Base-by-base conservation (phyloP, 1,140 invertebrate genomes). In the Bombus turneri region DNA sequence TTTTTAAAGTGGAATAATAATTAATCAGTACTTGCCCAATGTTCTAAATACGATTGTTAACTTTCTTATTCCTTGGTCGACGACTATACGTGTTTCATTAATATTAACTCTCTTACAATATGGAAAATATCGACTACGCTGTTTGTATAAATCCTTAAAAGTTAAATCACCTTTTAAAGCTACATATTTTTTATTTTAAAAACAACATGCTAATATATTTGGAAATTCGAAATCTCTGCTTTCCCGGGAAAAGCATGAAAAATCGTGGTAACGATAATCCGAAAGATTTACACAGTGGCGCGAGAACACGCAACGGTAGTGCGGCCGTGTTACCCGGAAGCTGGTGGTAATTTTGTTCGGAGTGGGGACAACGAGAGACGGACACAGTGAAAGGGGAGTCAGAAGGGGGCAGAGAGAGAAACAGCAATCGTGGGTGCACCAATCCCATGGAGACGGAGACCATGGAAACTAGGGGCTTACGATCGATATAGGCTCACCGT, bases 361-460 rank as follows among this genome's bases (percentile, higher is more conserved):
- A 25, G 47, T 83, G 31, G 64, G 41, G 13, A 22, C 57, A 71
- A 57, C 37, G 82, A 64, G 59, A 43, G 80, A 37, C 39, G 41
- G n/a, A 62, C 39, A 59, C 10, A 75, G 71, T 47, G 81, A 74
- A 22, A 80, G 57, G 31, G 34, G 62, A 57, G 10, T 1, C n/a
- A 66, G 64, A 31, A 66, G 31, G 64, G 31, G 31, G 62, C 37
- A 41, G 77, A 39, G 25, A 76, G 47, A 53, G 66, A 47, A 15
- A 81, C 34, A 18, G 34, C 4, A 73, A 25, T 12, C n/a, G 34
- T 43, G 73, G 85, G 85, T 86, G 73, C 64, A 83, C 66, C 62
- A 86, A 86, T 81, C 84, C 84, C 84, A 85, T 85, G 79, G 84
- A 85, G 84, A 85, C 84, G 84, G 84, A 85, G 84, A 85, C 84